Base-by-base conservation (phyloP, 2,113 vertebrate species). In the Sciurus niger region DNA sequence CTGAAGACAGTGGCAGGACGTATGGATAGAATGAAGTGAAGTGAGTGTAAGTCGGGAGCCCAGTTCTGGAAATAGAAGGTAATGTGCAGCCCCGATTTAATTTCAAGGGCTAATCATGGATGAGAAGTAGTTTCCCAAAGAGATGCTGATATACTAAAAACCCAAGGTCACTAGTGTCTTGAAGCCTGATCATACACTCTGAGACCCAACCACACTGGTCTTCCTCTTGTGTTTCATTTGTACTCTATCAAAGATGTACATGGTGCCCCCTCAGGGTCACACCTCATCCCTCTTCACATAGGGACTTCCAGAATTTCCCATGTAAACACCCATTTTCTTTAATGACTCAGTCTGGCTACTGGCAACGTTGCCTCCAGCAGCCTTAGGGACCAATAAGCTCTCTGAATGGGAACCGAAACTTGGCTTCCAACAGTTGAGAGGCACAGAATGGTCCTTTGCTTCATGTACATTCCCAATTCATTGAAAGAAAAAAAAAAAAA, bases 401-500 rank as follows among this genome's bases (percentile, higher is more conserved):
- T 73, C 79, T 68, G 89, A 84, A 65, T 94, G 34, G 95, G 96
- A 95, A 72, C 83, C 11, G 2, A 84, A 91, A 82, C 1, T 20
- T 5, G 51, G 48, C 76, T 72, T 78, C 37, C 34, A 96, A 48
- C 9, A 90, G 40, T 73, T 93, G 46, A 89, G 79, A 95, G 55
- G 97, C 93, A 34, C 30, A 67, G 34, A 43, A 40, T 25, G n/a
- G 30, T 84, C 70, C 85, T 82, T 68, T 84, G 48, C 70, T 97
- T 60, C 6, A 74, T 90, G 63, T 86, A 87, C 1, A 3, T 32
- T 93, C 90, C 92, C 89, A 96, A 58, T 73, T 96, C 93, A 93
- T 22, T 88, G 88, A 94, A 96, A 80, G 28, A 37, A 37, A 37
- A 37, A 37, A 37, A 96, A 94, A 84, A 92, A 37, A 91, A 65